Evolutionary conservation across 2,797 vertebrate species (phyloP).

Genomic region (Phataginus tetradactyla): DNA sequence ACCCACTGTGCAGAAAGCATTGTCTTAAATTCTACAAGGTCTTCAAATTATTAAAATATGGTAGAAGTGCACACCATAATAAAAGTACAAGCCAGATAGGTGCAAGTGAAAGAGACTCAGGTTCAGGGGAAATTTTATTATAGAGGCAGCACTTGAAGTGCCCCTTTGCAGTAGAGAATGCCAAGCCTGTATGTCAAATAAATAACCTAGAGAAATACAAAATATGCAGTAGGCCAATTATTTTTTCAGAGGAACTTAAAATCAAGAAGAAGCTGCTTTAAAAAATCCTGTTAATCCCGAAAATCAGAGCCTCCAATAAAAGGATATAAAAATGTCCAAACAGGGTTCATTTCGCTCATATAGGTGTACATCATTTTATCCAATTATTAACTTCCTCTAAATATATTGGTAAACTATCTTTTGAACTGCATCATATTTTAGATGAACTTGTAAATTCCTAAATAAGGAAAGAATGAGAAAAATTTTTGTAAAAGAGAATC

Average conservation of each 20-base stretch:
- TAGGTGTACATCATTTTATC: not conserved
- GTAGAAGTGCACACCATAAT: not conserved
- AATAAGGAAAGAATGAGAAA: not conserved
- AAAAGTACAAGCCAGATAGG: not conserved
- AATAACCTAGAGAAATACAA: not conserved
- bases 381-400: not conserved
- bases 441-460: not conserved
- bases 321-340: not conserved
- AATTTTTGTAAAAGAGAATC: not conserved
- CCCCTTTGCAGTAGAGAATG: not conserved
- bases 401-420: not conserved
- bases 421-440: not conserved
- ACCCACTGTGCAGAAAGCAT: not conserved
- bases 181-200: not conserved
- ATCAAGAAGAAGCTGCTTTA: not conserved
- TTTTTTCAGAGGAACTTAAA: conserved; percentile 12
- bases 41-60: not conserved
- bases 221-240: not conserved
- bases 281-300: not conserved
- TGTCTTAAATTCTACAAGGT: not conserved
- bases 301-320: not conserved
- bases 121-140: not conserved
- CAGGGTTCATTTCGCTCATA: not conserved
- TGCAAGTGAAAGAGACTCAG: not conserved
- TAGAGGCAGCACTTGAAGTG: not conserved